A percentile compares a stretch with the other conserved stretches of the same genome.
Evolutionary conservation across 2,888 invertebrate genomes (phyloP).

Genomic region (Phaonia tiefii): DNA sequence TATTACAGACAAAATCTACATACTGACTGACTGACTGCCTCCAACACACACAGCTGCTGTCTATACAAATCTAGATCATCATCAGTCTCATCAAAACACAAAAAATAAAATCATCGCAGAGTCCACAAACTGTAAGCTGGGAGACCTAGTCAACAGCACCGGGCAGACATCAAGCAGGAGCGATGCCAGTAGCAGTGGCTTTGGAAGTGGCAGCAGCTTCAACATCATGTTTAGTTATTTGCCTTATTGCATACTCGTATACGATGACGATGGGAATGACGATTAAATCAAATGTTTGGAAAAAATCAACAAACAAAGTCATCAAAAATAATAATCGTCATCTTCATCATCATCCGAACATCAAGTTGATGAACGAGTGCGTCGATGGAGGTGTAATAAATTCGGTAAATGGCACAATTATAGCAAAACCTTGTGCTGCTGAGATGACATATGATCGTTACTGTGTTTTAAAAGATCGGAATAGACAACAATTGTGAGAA

Average conservation of each 20-base stretch:
- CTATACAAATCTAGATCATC: constrained; percentile 64
- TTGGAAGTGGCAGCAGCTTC: neutral
- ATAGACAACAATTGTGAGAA: too few relatives aligned
- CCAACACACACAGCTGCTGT: constrained; percentile 50
- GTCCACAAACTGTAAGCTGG: constrained; percentile 27
- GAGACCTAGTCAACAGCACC: constrained; percentile 36
- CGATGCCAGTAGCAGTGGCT: too few relatives aligned
- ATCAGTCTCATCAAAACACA: constrained; percentile 37
- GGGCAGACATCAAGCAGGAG: constrained; percentile 9
- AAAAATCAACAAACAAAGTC: constrained; percentile 70
- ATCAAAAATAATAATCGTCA: constrained; percentile 71
- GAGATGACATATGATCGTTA: too few relatives aligned
- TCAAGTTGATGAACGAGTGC: constrained; percentile 29
- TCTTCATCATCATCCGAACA: constrained; percentile 61
- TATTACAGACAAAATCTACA: constrained; percentile 49
- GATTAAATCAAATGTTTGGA: constrained; percentile 68
- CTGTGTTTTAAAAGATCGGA: too few relatives aligned
- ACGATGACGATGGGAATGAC: constrained; percentile 25
- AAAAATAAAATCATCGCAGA: neutral
- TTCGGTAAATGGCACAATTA: neutral
- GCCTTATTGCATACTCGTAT: constrained; percentile 53
- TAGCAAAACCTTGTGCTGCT: too few relatives aligned
- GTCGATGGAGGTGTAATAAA: constrained; percentile 1
- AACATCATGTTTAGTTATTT: constrained; percentile 24
- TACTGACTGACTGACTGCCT: constrained; percentile 22